These are phyloP conservation scores for Candidula unifasciata DNA, from an alignment of 2,888 invertebrate species.

Conservation along the genomic window DNA sequence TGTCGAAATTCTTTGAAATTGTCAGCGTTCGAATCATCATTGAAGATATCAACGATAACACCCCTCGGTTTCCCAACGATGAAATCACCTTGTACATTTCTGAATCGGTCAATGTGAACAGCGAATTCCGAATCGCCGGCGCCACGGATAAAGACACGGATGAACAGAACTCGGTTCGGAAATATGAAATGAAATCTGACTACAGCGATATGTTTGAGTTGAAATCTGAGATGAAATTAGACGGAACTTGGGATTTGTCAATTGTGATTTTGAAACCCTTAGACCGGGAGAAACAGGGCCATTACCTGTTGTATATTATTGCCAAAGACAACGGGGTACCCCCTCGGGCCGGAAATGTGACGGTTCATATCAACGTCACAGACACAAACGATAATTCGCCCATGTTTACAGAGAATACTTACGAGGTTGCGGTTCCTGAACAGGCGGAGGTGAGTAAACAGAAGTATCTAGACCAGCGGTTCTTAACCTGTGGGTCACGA, in stretches of 20 bases:
- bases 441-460: conserved; percentile 44
- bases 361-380: conserved; percentile 64
- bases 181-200: conserved; percentile 55
- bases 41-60: conserved; percentile 60
- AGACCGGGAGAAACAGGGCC: conserved; percentile 63
- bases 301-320: conserved; percentile 60
- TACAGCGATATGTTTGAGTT: conserved; percentile 54
- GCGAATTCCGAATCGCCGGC: conserved; percentile 54
- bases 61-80: conserved; percentile 54
- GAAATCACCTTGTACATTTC: conserved; percentile 54
- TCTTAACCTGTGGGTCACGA: no score
- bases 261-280: conserved; percentile 61
- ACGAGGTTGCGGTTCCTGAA: conserved; percentile 66
- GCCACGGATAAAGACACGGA: conserved; percentile 57
- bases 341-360: conserved; percentile 58
- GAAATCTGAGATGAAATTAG: conserved; percentile 58
- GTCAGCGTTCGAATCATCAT: conserved; percentile 56
- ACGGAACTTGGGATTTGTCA: conserved; percentile 61
- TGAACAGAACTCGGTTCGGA: conserved; percentile 52
- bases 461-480: no score
- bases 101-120: conserved; percentile 54
- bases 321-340: conserved; percentile 66
- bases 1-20: conserved; percentile 55
- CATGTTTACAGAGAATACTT: conserved; percentile 61
- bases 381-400: conserved; percentile 71